Base-by-base conservation (phyloP, 2,113 vertebrate genomes). In the Albula glossodonta region DNA sequence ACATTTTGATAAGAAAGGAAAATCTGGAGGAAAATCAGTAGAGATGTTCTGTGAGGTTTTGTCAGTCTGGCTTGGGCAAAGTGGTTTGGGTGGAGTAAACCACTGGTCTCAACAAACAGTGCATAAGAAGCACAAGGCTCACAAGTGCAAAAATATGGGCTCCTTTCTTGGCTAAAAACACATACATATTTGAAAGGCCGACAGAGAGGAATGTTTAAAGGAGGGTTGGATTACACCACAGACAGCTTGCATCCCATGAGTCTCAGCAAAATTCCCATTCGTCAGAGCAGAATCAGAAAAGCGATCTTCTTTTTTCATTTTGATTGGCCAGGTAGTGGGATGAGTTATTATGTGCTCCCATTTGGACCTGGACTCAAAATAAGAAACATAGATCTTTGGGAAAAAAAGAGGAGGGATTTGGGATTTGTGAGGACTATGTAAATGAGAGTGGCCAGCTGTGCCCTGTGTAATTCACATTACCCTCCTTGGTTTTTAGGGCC, bases 401-500 rank as follows among this genome's bases (percentile, higher is more conserved):
- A 31, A 74, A 10, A 74, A 31, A 22, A 31, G 66, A 7, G 25
- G n/a, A 74, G 66, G n/a, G n/a, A 31, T 70, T 70, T 4, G 22
- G 63, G 22, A 70, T 74, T 31, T 25, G 70, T 11, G 70, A 74
- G n/a, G 70, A 10, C 70, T 74, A 31, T 82, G 15, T 52, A 41
- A 56, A 57, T 13, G 48, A 22, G 25, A 66, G 6, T 7, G 3
- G 70, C 70, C 57, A 79, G 15, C 78, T 80, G 77, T 51, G 48
- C 2, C 77, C 2, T 50, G 79, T n/a, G 70, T 84, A 51, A 81
- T 56, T 49, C n/a, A 53, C 31, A 2, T 51, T 81, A 51, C 70
- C 85, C 57, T 63, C 85, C 48, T 51, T 7, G 31, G 31, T 31
- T 86, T 84, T 84, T 88, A 86, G 81, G 82, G 78, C 83, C 70